These are phyloP conservation scores for Prinia subflava DNA, from an alignment of 2,113 vertebrate species.

Conservation along the genomic window DNA sequence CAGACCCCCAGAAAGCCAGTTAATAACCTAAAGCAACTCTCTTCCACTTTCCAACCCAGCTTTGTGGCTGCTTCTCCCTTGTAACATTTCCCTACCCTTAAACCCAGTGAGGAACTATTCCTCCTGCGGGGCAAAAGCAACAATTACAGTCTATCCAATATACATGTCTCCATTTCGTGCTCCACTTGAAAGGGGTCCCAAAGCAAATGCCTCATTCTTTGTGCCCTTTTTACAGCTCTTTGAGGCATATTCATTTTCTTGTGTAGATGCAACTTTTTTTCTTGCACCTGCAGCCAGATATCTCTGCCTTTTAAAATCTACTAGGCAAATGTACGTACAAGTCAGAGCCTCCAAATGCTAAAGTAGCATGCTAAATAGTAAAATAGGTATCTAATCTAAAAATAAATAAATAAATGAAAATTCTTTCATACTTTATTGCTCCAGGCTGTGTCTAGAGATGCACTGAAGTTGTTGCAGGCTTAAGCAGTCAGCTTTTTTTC, in stretches of 20 bases:
- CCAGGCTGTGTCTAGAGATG: conserved; percentile 34
- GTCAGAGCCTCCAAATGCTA: not conserved
- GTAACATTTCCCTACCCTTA: not conserved
- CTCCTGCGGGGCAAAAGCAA: not conserved
- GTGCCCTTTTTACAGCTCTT: not conserved
- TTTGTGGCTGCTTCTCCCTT: not conserved
- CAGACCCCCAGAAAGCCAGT: not conserved
- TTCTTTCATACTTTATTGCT: conserved; percentile 19
- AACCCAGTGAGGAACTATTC: not conserved
- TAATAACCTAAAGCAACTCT: not conserved
- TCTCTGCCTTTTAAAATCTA: not conserved
- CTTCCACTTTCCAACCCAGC: not conserved
- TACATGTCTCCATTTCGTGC: not conserved
- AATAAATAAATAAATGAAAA: not conserved
- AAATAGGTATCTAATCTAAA: not conserved
- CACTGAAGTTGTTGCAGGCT: conserved; percentile 8
- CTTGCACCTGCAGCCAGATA: not conserved
- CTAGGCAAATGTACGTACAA: not conserved
- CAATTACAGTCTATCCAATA: not conserved
- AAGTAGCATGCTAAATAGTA: conserved; percentile 2
- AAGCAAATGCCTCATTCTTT: not conserved
- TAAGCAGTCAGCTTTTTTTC: conserved; percentile 21
- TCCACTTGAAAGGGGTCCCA: not conserved
- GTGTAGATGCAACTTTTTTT: not conserved
- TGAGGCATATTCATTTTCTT: not conserved